Evolutionary conservation across 2,797 vertebrate genomes (phyloP).

Genomic region (Sibirionetta formosa): DNA sequence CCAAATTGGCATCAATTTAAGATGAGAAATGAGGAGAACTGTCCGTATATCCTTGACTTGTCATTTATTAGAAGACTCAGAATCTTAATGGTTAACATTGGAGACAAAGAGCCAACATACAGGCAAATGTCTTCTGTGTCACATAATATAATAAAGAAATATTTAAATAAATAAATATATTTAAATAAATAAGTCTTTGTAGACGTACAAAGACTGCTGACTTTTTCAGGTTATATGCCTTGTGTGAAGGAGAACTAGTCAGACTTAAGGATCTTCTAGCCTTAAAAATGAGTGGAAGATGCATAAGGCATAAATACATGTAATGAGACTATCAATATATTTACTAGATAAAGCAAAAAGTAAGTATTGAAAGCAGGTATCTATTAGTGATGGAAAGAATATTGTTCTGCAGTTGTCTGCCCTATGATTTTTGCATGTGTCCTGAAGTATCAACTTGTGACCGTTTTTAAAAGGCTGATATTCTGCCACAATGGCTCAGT

Average conservation of each 20-base stretch:
- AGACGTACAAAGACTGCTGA: not conserved
- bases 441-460: not conserved
- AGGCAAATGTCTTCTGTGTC: constrained; percentile 12
- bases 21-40: not conserved
- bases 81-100: not conserved
- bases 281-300: not conserved
- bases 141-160: not conserved
- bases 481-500: not conserved
- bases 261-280: not conserved
- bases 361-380: not conserved
- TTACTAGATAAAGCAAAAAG: not conserved
- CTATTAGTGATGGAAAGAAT: not conserved
- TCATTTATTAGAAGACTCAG: constrained; percentile 12
- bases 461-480: not conserved
- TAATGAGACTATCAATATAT: not conserved
- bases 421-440: not conserved
- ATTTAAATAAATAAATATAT: not conserved
- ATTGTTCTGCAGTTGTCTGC: not conserved
- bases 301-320: not conserved
- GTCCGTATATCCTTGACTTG: not conserved
- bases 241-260: not conserved
- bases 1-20: not conserved
- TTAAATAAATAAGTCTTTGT: not conserved
- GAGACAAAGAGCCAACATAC: not conserved
- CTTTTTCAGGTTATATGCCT: not conserved